Conservation (phyloP, 2,113 vertebrate genomes). For the Gymnorhina tibicen region DNA sequence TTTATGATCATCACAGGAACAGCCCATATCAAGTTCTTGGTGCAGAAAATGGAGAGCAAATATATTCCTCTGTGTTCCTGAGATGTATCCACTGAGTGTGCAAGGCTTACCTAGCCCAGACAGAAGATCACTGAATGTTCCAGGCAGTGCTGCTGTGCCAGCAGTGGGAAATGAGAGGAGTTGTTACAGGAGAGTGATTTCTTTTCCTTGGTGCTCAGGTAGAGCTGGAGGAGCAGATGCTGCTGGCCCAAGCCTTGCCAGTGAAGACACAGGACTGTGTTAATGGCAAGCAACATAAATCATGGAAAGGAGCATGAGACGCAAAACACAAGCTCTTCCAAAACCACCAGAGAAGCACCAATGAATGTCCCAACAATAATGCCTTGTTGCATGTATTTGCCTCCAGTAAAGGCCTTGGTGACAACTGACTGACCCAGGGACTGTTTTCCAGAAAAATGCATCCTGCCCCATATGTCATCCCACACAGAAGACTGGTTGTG, state of each 20-base stretch:
- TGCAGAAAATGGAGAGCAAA: neutral
- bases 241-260: neutral
- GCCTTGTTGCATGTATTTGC: fast-evolving
- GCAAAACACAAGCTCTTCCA: neutral
- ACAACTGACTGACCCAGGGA: fast-evolving
- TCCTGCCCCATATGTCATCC: neutral
- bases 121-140: neutral
- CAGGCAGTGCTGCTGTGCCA: neutral
- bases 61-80: neutral
- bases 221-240: neutral
- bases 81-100: neutral
- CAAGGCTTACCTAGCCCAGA: neutral
- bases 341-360: neutral
- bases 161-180: fast-evolving
- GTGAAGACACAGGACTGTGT: neutral
- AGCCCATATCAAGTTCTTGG: neutral
- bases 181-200: neutral
- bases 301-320: neutral
- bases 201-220: neutral
- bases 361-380: neutral
- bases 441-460: neutral
- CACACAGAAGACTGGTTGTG: neutral
- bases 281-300: neutral
- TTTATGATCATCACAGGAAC: neutral
- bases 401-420: neutral